Base-by-base conservation (phyloP, 2,888 invertebrate species). In the Iselma pallidipennis region DNA sequence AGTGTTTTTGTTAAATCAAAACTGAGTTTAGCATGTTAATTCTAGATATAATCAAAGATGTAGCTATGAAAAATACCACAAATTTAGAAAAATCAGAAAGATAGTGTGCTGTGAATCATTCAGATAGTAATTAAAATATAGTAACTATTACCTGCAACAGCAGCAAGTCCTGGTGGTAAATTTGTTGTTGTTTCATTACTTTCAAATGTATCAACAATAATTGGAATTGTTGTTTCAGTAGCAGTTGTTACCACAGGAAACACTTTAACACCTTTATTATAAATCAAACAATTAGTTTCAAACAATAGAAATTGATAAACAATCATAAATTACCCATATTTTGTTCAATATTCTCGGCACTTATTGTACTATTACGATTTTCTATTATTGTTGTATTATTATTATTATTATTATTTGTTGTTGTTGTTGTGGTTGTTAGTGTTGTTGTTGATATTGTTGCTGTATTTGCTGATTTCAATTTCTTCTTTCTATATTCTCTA, bases 401-500 rank as follows among this genome's bases (percentile, higher is more conserved):
- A n/a, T n/a, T n/a, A n/a, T n/a, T 63, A 53, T 54, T 57, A 55
- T 53, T 66, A 55, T 72, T 70, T 37, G 65, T 53, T 6, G 72
- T 49, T 6, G 66, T 58, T 7, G 72, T 48, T 9, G 66, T 57
- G 9, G 65, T 56, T 12, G 62, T 50, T 61, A 25, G 65, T 59
- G 37, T 66, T 59, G 49, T 51, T 61, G 10, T 12, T 48, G 25
- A 26, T 26, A 16, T 66, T 6, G 61, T 21, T 61, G 52, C 14
- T 59, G 65, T 59, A 59, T 65, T 71, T 10, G 74, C 67, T 23
- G 77, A 72, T 69, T 85, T 82, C 50, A 80, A 75, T 72, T 87
- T 88, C 75, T 87, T 88, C 77, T 87, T 87, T 78, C 88, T 88
- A 69, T 83, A 77, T 42, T 87, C 86, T 74, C 87, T 88, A 68